A percentile compares a stretch with the other conserved stretches of the same genome.
Conservation (phyloP, 2,113 vertebrate genomes). For the Pygoscelis antarcticus region DNA sequence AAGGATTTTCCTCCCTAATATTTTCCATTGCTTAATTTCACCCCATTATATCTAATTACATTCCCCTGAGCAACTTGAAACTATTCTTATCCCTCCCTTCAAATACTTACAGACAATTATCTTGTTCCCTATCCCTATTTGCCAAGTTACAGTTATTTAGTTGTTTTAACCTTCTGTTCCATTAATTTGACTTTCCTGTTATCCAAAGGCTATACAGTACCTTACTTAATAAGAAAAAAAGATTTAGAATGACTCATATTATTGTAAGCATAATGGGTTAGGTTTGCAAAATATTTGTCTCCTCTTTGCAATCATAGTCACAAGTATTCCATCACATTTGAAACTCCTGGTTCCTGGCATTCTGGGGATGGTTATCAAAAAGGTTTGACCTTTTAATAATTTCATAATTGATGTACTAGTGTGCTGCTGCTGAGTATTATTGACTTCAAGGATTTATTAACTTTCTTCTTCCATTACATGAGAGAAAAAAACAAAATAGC, state of each 20-base stretch:
- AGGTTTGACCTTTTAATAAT: constrained; percentile 5
- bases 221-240: constrained; percentile 36
- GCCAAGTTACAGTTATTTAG: constrained; percentile 51
- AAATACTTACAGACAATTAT: constrained; percentile 34
- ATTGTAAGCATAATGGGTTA: neutral
- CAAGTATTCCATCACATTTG: neutral
- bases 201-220: constrained; percentile 3
- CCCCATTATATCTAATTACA: constrained; percentile 48
- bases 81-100: constrained; percentile 45
- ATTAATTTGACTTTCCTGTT: constrained; percentile 55
- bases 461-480: neutral
- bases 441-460: constrained; percentile 6
- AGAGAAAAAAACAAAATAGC: neutral
- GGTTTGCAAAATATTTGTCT: constrained; percentile 5
- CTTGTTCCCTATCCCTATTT: constrained; percentile 14
- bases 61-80: neutral
- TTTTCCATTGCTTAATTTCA: constrained; percentile 51
- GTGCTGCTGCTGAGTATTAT: neutral
- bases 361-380: neutral
- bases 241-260: neutral
- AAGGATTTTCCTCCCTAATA: constrained; percentile 18
- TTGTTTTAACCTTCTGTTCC: constrained; percentile 66
- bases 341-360: neutral
- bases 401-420: neutral
- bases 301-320: neutral